phyloP scores from a whole-genome alignment of 2,888 invertebrate species.

The Drosophila picticornis region DNA sequence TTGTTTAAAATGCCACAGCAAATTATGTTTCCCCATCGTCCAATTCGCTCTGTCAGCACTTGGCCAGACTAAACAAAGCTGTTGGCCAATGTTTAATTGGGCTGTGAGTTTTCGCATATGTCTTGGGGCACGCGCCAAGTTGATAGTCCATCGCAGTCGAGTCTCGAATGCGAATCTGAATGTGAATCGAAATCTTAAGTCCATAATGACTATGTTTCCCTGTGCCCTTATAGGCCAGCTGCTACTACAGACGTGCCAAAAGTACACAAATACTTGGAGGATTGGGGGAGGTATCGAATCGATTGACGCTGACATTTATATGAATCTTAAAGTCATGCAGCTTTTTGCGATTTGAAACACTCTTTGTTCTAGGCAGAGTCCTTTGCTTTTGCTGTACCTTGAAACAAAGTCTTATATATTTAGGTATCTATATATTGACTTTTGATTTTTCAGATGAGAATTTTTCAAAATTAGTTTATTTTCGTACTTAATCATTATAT shows the following conservation, averaged over 20 bases:
- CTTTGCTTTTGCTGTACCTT: not conserved
- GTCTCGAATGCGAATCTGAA: not conserved
- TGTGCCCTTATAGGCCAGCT: conserved; percentile 32
- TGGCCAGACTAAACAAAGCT: conserved; percentile 65
- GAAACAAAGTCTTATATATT: not conserved
- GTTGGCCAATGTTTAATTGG: conserved; percentile 44
- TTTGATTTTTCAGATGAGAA: not conserved
- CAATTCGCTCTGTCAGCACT: too few relatives aligned
- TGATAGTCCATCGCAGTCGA: not conserved
- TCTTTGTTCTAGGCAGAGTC: not conserved
- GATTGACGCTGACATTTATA: conserved; percentile 59
- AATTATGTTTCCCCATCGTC: not conserved
- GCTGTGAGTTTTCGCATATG: not conserved
- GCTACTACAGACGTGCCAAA: conserved; percentile 44
- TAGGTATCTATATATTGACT: not conserved
- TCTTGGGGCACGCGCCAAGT: conserved; percentile 64
- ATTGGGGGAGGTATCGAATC: not conserved
- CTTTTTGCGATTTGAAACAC: conserved; percentile 11
- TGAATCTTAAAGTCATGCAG: conserved; percentile 22
- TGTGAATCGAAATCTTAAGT: conserved; percentile 1
- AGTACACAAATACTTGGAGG: conserved; percentile 17
- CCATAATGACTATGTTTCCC: conserved; percentile 20
- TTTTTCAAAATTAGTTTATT: not conserved
- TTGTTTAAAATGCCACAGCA: conserved; percentile 47
- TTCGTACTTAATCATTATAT: not conserved